These are phyloP conservation scores for Daktulosphaira vitifoliae DNA, from an alignment of 1,140 invertebrate genomes.

Conservation along the genomic window DNA sequence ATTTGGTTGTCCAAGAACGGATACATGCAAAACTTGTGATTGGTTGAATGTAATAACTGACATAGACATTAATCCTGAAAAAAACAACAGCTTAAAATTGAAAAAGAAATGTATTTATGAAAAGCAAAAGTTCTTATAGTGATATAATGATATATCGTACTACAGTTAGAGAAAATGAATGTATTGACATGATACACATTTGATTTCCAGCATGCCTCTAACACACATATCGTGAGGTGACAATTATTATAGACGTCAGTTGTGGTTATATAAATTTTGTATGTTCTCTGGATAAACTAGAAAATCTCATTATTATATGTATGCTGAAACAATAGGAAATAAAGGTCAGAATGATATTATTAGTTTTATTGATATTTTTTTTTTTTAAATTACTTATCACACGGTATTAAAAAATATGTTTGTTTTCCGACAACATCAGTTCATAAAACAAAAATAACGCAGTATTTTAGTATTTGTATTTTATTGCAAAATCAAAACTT, in stretches of 20 bases:
- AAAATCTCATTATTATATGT: background rate
- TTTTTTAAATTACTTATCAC: background rate
- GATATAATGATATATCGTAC: no score
- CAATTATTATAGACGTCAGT: background rate
- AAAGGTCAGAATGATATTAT: background rate
- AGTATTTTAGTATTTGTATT: no score
- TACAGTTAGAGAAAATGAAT: no score
- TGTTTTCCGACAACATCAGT: background rate
- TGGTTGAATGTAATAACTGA: no score
- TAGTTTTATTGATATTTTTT: background rate
- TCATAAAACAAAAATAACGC: no score
- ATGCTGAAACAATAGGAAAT: background rate
- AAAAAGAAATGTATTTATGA: no score
- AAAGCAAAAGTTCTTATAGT: no score
- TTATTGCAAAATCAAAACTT: background rate
- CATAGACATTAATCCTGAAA: no score
- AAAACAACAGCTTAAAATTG: no score
- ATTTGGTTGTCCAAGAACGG: no score
- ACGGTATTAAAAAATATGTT: background rate
- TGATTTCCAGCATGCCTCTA: background rate
- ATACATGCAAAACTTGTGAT: no score
- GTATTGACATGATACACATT: no score
- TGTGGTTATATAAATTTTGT: slow-evolving; percentile 1
- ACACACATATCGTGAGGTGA: background rate
- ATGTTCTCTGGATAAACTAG: background rate